Evolutionary conservation across 2,888 invertebrate genomes (phyloP), one percentile per base, ranked within the genome.

Genomic region (Noctua janthe): DNA sequence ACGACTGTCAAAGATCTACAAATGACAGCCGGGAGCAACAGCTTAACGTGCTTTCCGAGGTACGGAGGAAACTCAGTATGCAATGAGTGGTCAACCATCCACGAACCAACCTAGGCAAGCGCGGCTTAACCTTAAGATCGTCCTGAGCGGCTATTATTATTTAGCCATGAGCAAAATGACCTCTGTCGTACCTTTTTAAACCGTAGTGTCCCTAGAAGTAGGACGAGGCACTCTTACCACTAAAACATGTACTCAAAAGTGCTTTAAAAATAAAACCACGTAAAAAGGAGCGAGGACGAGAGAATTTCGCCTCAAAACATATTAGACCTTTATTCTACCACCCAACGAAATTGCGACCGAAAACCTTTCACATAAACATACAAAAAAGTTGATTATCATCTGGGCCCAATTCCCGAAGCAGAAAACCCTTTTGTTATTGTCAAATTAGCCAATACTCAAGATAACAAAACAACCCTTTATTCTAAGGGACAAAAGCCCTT

Each of bases 391-490:
- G 96, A 97, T 97, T 95, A 95, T 93, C 93, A 96, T 96, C 95
- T 90, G 91, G 88, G 85, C 91, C 92, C 94, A 95, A 95, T 95
- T 94, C 96, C 96, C 96, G 90, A 89, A 93, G 92, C 94, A 95
- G 94, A 95, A 95, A 93, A 91, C 94, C 95, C 96, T 95, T 96
- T 97, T 97, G 97, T 97, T 97, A 95, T 96, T 97, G 96, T 96
- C 97, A 97, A 97, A 97, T 97, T 97, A 97, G 96, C 94, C 97
- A 96, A 96, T 97, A 96, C 97, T 97, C 97, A 97, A 97, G 97
- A 97, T 97, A 97, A 97, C 97, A 97, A 96, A 96, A 96, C 96
- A 96, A 92, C 95, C 97, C 96, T 96, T 96, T 95, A 91, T 92
- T 80, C 78, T 79, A 93, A 94, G 94, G 95, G 95, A 96, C 96